phyloP scores from a whole-genome alignment of 2,888 invertebrate genomes.

The Shargacucullia verbasci region DNA sequence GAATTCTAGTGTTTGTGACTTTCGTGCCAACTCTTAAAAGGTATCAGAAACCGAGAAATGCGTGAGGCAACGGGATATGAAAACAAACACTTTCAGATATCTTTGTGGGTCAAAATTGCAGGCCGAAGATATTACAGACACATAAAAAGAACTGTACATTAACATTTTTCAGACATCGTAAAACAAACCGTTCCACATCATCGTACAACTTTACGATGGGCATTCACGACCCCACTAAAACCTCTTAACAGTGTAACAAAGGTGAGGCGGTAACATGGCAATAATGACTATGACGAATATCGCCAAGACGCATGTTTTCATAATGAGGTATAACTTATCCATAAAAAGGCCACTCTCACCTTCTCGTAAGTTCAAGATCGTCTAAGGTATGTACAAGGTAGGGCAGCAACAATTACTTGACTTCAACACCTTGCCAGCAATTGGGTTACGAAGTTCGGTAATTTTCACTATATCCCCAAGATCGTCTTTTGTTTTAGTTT shows the following conservation, averaged over 20 bases:
- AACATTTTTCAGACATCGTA: constrained; percentile 39
- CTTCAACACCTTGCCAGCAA: too few species aligned
- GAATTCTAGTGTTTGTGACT: too few species aligned
- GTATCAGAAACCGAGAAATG: too few species aligned
- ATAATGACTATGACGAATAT: constrained; percentile 11
- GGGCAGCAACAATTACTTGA: too few species aligned
- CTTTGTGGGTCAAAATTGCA: constrained; percentile 25
- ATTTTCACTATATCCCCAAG: too few species aligned
- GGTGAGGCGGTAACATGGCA: constrained; percentile 19
- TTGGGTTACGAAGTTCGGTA: too few species aligned
- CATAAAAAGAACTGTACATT: constrained; percentile 23
- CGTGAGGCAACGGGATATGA: too few species aligned
- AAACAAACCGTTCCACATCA: constrained; percentile 32
- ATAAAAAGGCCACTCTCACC: too few species aligned
- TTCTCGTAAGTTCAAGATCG: too few species aligned
- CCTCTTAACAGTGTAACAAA: constrained; percentile 26
- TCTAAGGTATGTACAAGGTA: too few species aligned
- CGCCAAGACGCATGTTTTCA: constrained; percentile 2
- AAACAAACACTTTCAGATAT: neutral
- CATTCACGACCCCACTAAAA: constrained; percentile 25
- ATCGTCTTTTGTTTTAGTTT: too few species aligned
- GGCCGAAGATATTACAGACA: constrained; percentile 17
- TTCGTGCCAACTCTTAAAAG: too few species aligned
- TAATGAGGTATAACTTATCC: neutral
- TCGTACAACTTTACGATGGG: constrained; percentile 22